These are phyloP conservation scores for Lasioglossum figueresi DNA, from an alignment of 2,888 invertebrate species.

Conservation along the genomic window DNA sequence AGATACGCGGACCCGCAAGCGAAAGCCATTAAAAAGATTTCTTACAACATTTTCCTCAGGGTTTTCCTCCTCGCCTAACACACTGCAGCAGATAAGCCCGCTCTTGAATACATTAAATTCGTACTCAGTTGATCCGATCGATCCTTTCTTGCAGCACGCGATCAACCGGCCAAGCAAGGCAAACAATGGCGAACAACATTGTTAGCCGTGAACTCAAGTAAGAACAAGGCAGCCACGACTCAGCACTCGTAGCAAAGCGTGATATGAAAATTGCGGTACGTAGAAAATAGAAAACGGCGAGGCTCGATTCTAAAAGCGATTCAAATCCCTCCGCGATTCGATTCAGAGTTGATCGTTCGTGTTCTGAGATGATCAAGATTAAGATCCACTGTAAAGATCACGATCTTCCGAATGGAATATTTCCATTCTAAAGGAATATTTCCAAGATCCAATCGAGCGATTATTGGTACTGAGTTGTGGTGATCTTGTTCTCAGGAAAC, in stretches of 20 bases:
- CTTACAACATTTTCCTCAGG: neutral
- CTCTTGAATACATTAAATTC: neutral
- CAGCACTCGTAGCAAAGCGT: slow-evolving; percentile 54
- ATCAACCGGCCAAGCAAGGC: slow-evolving; percentile 43
- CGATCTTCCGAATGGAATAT: neutral
- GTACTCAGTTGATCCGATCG: slow-evolving; percentile 40
- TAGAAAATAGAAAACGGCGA: slow-evolving; percentile 37
- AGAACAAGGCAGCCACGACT: slow-evolving; percentile 73
- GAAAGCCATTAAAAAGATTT: neutral
- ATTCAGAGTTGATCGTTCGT: neutral
- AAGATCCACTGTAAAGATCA: neutral
- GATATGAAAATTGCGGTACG: slow-evolving; percentile 52
- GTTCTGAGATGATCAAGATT: neutral
- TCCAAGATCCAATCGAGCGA: slow-evolving; percentile 13
- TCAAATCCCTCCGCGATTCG: neutral
- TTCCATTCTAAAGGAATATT: neutral
- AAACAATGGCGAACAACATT: slow-evolving; percentile 45
- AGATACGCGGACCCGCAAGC: neutral
- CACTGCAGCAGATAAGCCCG: neutral
- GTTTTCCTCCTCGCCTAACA: neutral
- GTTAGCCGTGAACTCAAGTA: slow-evolving; percentile 53
- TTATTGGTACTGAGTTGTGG: slow-evolving; percentile 67
- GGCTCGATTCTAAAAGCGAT: neutral
- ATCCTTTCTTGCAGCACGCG: slow-evolving; percentile 56
- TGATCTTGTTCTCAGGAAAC: slow-evolving; percentile 68